These are phyloP conservation scores for Pterocles burchelli DNA, from an alignment of 2,113 vertebrate genomes.

Conservation along the genomic window DNA sequence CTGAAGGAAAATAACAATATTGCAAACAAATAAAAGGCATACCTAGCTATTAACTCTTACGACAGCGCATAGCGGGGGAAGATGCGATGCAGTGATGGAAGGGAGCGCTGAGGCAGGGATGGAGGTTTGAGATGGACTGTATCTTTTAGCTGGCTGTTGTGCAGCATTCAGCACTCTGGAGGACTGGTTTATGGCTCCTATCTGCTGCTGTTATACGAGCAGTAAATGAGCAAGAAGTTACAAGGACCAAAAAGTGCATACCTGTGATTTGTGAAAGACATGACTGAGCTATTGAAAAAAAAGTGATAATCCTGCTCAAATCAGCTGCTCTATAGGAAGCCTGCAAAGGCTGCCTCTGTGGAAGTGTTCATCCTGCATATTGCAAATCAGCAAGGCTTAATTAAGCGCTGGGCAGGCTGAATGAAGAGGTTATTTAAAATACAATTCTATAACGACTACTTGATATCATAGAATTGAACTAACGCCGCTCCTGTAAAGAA, in stretches of 20 bases:
- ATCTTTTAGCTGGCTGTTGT: neutral
- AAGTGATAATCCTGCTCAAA: neutral
- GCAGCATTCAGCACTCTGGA: accelerated
- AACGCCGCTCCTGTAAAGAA: neutral
- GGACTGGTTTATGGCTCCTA: neutral
- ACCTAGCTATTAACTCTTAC: neutral
- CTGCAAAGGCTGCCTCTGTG: neutral
- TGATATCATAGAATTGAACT: neutral
- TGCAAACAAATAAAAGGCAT: neutral
- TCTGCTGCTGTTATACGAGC: neutral
- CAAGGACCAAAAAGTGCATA: neutral
- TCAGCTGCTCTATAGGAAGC: neutral
- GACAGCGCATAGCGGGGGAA: neutral
- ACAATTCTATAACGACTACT: neutral
- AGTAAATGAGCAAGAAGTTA: neutral
- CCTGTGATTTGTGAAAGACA: neutral
- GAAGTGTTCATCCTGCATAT: neutral
- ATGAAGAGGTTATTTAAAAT: neutral
- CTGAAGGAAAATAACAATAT: neutral
- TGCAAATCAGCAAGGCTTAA: conserved; percentile 34
- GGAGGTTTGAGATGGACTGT: neutral
- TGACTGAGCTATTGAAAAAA: neutral
- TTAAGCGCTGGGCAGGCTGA: neutral
- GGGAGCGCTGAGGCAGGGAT: neutral
- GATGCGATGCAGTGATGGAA: neutral